Conservation (phyloP, 2,797 vertebrate species). For the Masticophis lateralis region DNA sequence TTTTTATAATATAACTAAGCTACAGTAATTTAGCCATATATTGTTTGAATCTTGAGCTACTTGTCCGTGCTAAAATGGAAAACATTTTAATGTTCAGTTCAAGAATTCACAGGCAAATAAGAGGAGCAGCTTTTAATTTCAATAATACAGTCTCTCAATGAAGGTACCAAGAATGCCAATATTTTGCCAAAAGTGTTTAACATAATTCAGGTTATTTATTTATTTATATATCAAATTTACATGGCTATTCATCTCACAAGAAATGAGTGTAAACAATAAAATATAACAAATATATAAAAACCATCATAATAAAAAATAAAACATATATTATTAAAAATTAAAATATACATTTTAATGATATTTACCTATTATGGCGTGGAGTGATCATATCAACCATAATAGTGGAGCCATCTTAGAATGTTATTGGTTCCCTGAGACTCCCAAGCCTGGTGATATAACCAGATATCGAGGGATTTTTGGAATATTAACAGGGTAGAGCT, state of each 20-base stretch:
- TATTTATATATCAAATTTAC: no score
- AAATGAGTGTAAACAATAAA: no score
- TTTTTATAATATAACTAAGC: not conserved
- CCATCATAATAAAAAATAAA: no score
- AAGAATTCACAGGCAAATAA: not conserved
- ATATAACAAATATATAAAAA: no score
- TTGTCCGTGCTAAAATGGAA: not conserved
- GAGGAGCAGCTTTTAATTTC: not conserved
- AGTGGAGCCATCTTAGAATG: not conserved
- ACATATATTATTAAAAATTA: no score
- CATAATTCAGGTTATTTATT: not conserved
- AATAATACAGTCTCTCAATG: not conserved
- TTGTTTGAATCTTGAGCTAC: not conserved
- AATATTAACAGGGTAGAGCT: not conserved
- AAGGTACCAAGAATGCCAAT: not conserved
- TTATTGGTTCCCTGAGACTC: not conserved
- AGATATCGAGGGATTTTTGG: not conserved
- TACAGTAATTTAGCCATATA: not conserved
- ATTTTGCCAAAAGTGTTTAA: not conserved
- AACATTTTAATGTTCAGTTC: not conserved
- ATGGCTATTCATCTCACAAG: no score
- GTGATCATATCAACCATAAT: not conserved
- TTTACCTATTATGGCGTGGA: no score
- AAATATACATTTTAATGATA: no score
- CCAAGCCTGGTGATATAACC: not conserved